Evolutionary conservation across 2,113 vertebrate species (phyloP).

Genomic region (Protobothrops flavoviridis): DNA sequence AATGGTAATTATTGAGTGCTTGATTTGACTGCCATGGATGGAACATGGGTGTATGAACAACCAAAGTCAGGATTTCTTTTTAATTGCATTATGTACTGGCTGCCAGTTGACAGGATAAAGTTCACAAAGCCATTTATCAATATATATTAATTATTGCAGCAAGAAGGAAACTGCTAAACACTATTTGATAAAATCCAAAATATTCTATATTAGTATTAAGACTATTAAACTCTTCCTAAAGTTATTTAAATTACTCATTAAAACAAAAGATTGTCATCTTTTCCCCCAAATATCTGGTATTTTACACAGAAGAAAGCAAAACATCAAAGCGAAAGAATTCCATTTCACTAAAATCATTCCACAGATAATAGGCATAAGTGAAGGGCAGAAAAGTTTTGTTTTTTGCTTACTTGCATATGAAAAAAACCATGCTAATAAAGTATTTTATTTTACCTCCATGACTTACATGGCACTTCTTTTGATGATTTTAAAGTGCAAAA

Average conservation of each 20-base stretch:
- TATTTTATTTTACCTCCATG: background rate
- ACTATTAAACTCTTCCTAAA: background rate
- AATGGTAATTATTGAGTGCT: background rate
- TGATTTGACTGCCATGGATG: background rate
- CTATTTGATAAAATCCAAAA: background rate
- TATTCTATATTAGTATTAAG: background rate
- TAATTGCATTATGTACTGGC: conserved; percentile 9
- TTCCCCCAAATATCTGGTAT: background rate
- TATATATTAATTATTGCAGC: background rate
- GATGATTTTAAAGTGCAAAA: background rate
- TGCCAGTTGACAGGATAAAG: conserved; percentile 15
- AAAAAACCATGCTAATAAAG: background rate
- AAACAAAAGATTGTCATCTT: background rate
- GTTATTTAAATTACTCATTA: background rate
- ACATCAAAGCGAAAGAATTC: background rate
- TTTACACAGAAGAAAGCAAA: background rate
- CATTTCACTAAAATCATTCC: background rate
- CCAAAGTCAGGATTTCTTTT: background rate
- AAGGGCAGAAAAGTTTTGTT: background rate
- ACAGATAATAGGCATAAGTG: background rate
- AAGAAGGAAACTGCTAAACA: background rate
- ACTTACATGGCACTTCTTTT: background rate
- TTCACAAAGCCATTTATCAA: conserved; percentile 4
- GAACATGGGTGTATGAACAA: background rate
- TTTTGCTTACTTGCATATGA: background rate